Percentiles rank a stretch among this genome's conserved stretches.
These are phyloP conservation scores for Dicranocentrus wangi DNA, from an alignment of 2,888 invertebrate genomes.

Conservation along the genomic window DNA sequence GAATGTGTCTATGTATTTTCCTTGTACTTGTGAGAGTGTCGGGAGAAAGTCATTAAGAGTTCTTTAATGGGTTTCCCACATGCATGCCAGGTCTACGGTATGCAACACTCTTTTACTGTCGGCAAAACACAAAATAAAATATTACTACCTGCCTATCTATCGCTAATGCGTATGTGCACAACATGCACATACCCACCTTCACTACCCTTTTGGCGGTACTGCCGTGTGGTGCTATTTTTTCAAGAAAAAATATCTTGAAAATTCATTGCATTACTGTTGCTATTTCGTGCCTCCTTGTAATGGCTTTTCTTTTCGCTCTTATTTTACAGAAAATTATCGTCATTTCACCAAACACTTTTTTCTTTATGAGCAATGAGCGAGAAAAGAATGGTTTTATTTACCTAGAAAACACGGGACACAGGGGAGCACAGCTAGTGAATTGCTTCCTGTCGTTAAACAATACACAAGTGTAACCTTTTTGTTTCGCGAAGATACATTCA, in stretches of 20 bases:
- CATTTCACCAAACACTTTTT: conserved; percentile 32
- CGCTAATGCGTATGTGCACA: no score
- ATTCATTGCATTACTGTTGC: not conserved
- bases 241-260: not conserved
- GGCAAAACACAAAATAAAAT: conserved; percentile 22
- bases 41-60: conserved; percentile 60
- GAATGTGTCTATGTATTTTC: conserved; percentile 12
- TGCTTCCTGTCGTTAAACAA: no score
- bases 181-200: no score
- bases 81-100: conserved; percentile 26
- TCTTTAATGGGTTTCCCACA: conserved; percentile 61
- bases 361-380: conserved; percentile 35
- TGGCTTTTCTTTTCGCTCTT: not conserved
- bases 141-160: no score
- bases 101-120: conserved; percentile 3
- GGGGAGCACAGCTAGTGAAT: no score
- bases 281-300: conserved; percentile 1
- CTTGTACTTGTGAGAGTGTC: not conserved
- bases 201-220: no score
- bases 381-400: conserved; percentile 44
- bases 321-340: conserved; percentile 34
- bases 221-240: no score
- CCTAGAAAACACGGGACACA: no score
- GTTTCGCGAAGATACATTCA: no score
- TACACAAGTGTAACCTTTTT: no score